phyloP scores from a whole-genome alignment of 2,888 invertebrate species.

The Clistopyga incitator region DNA sequence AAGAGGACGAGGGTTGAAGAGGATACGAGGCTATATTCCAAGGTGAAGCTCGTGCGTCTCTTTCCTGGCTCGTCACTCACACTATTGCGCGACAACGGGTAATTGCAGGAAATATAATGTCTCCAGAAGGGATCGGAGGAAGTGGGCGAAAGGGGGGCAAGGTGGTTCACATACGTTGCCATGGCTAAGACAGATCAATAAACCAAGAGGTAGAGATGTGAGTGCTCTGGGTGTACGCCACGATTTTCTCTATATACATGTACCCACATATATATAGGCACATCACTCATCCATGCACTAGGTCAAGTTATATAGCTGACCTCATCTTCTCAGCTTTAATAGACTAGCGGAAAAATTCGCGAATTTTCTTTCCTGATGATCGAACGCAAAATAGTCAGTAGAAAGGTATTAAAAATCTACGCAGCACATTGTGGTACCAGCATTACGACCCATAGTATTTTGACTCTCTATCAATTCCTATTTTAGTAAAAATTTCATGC shows the following conservation, averaged over 20 bases:
- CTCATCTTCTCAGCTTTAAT: slow-evolving; percentile 76
- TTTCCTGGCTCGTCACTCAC: slow-evolving; percentile 14
- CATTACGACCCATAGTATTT: neutral
- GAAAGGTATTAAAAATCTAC: neutral
- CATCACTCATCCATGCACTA: slow-evolving; percentile 82
- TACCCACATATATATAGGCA: slow-evolving; percentile 73
- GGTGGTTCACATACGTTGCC: slow-evolving; percentile 71
- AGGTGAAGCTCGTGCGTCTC: slow-evolving; percentile 29
- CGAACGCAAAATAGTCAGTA: neutral
- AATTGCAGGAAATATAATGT: slow-evolving; percentile 45
- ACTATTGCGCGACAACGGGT: slow-evolving; percentile 47
- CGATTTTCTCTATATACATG: slow-evolving; percentile 71
- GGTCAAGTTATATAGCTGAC: slow-evolving; percentile 83
- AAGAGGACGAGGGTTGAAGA: slow-evolving; percentile 7
- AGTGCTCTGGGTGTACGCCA: slow-evolving; percentile 72
- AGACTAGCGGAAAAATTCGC: slow-evolving; percentile 52
- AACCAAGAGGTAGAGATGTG: slow-evolving; percentile 80
- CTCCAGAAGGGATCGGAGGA: neutral
- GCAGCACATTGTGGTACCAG: neutral
- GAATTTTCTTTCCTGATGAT: slow-evolving; percentile 41
- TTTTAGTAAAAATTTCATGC: neutral
- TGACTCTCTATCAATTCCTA: neutral
- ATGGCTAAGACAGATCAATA: slow-evolving; percentile 81
- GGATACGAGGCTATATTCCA: slow-evolving; percentile 37
- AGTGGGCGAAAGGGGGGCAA: slow-evolving; percentile 49